phyloP scores from a whole-genome alignment of 2,888 invertebrate genomes.

The Lasioglossum calceatum region DNA sequence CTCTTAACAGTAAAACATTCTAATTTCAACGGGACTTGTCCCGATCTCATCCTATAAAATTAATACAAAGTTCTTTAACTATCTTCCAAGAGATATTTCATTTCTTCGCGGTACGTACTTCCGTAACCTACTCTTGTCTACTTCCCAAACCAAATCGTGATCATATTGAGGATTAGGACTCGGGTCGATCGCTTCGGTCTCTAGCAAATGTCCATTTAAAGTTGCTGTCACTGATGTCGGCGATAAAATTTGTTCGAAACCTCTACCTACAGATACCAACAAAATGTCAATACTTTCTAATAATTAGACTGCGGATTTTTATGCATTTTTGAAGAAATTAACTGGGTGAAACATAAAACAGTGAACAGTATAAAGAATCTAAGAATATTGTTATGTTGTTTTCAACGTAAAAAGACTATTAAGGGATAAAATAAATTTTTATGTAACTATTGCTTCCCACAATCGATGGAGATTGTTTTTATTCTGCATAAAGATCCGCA shows the following conservation, averaged over 20 bases:
- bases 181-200: conserved; percentile 88
- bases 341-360: no score
- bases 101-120: conserved; percentile 84
- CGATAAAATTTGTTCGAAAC: conserved; percentile 86
- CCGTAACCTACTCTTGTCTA: conserved; percentile 89
- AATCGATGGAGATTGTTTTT: no score
- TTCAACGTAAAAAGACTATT: no score
- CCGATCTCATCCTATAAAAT: conserved; percentile 88
- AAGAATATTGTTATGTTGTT: no score
- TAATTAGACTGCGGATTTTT: no score
- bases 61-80: conserved; percentile 4
- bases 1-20: conserved; percentile 88
- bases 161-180: conserved; percentile 88
- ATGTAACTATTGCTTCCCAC: no score
- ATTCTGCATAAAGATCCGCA: no score
- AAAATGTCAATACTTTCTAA: not conserved
- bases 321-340: no score
- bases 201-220: conserved; percentile 88
- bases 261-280: conserved; percentile 84
- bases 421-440: no score
- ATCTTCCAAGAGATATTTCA: conserved; percentile 52
- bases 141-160: conserved; percentile 92
- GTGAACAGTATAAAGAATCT: no score
- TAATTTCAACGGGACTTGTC: conserved; percentile 90
- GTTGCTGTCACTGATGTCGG: conserved; percentile 87